Conservation (phyloP, 1,140 invertebrate genomes). For the Bombus balteatus region DNA sequence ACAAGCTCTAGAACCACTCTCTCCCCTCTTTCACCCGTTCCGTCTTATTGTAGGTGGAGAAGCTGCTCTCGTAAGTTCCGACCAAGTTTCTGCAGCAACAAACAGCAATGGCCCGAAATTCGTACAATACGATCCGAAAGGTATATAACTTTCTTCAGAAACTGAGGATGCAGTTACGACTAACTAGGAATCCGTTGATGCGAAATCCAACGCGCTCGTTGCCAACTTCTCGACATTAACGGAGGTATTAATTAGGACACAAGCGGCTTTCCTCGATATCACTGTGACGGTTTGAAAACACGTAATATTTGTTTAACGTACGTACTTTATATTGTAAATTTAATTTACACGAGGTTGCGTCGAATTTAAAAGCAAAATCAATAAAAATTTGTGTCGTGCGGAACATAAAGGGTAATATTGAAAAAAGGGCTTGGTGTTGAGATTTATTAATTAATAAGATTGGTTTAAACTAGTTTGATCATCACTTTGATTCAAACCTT, state of each 20-base stretch:
- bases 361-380: not conserved
- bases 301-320: not conserved
- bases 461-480: not conserved
- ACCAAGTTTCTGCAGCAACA: constrained; percentile 60
- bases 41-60: constrained; percentile 44
- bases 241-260: constrained; percentile 29
- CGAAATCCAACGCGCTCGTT: constrained; percentile 6
- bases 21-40: not conserved
- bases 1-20: constrained; percentile 39
- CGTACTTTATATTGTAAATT: too few species aligned
- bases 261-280: not conserved
- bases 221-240: constrained; percentile 27
- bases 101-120: constrained; percentile 62
- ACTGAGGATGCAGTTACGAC: constrained; percentile 14
- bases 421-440: not conserved
- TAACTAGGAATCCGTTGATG: constrained; percentile 1
- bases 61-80: constrained; percentile 56
- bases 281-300: not conserved
- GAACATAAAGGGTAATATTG: not conserved
- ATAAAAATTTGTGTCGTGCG: too few species aligned
- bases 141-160: constrained; percentile 39
- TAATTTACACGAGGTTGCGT: not conserved
- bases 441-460: not conserved
- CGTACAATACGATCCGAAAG: constrained; percentile 43
- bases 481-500: not conserved